These are phyloP conservation scores for Tragulus kanchil DNA, from an alignment of 2,113 vertebrate genomes.

Conservation along the genomic window DNA sequence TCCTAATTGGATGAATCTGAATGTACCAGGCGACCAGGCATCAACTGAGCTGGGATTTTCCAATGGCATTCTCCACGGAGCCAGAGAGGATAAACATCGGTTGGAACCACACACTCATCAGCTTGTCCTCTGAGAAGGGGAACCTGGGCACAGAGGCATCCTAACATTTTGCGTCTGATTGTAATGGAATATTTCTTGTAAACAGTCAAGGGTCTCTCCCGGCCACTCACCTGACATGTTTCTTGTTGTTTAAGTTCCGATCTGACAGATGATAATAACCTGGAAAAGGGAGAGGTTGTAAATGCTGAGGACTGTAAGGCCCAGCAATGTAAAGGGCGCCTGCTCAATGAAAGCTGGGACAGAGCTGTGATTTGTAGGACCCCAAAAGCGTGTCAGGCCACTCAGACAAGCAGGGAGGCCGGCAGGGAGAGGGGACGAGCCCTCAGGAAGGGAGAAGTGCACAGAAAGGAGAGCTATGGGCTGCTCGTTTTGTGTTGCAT, in stretches of 20 bases:
- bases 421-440: background rate
- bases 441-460: background rate
- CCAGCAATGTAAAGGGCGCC: constrained; percentile 57
- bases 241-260: constrained; percentile 82
- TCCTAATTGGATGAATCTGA: constrained; percentile 80
- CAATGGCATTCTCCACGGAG: constrained; percentile 56
- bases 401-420: background rate
- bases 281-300: constrained; percentile 73
- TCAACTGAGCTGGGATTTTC: constrained; percentile 55
- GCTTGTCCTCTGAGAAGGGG: background rate
- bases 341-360: constrained; percentile 38
- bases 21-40: constrained; percentile 57
- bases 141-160: constrained; percentile 55
- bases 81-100: constrained; percentile 71
- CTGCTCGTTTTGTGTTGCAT: background rate
- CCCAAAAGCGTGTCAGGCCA: constrained; percentile 57
- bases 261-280: constrained; percentile 84
- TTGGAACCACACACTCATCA: constrained; percentile 58
- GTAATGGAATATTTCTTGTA: constrained; percentile 80
- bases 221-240: constrained; percentile 81
- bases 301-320: constrained; percentile 32
- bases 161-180: constrained; percentile 57
- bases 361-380: constrained; percentile 72
- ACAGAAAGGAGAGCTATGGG: background rate
- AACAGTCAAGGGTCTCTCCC: constrained; percentile 76